Conservation (phyloP, 2,888 invertebrate genomes). For the Deroplatys truncata region DNA sequence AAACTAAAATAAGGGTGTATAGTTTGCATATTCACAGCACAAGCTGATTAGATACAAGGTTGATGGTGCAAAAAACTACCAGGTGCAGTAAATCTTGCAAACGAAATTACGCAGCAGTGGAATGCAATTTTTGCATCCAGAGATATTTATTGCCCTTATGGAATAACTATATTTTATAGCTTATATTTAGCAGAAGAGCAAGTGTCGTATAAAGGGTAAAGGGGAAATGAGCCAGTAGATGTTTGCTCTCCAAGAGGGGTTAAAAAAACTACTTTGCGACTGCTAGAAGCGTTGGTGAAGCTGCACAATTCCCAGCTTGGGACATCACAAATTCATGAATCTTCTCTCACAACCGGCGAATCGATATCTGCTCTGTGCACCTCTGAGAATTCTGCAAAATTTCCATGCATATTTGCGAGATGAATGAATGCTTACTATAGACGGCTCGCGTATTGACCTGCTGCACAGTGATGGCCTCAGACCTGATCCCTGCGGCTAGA, state of each 20-base stretch:
- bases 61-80: too few relatives aligned
- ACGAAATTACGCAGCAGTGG: too few relatives aligned
- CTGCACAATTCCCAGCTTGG: neutral
- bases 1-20: too few relatives aligned
- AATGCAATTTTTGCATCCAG: too few relatives aligned
- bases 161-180: neutral
- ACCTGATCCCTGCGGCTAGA: neutral
- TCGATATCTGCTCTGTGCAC: neutral
- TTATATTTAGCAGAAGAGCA: neutral
- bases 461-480: neutral
- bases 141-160: neutral
- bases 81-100: too few relatives aligned
- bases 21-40: too few relatives aligned
- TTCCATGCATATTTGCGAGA: neutral
- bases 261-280: neutral
- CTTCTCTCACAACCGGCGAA: neutral
- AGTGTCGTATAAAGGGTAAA: neutral
- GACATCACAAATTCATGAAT: neutral
- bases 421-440: neutral
- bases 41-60: too few relatives aligned
- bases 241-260: neutral
- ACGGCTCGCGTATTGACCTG: neutral
- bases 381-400: neutral
- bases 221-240: neutral
- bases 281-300: neutral